Conservation (phyloP, 2,113 vertebrate species). For the Dasyornis broadbenti region DNA sequence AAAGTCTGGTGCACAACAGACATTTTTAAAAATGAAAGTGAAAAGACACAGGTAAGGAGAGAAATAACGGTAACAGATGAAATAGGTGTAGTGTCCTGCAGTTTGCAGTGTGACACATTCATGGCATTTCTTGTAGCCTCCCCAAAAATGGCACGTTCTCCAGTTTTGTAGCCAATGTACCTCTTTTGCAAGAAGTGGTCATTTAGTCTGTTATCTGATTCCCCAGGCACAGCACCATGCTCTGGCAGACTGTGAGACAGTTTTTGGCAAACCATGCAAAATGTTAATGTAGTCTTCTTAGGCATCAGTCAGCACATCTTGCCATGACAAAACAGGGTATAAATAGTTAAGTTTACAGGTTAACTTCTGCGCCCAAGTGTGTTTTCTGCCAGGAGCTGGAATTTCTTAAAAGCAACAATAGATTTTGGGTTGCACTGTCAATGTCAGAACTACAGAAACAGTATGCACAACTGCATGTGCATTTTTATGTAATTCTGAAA, state of each 20-base stretch:
- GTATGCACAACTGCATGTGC: not conserved
- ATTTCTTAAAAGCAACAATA: not conserved
- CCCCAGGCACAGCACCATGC: not conserved
- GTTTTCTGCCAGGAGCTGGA: not conserved
- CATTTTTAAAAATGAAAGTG: not conserved
- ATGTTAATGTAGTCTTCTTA: not conserved
- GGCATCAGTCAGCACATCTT: not conserved
- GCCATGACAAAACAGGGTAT: not conserved
- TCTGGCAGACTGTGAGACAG: not conserved
- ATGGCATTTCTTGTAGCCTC: not conserved
- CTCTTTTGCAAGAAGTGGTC: not conserved
- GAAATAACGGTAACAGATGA: not conserved
- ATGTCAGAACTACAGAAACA: not conserved
- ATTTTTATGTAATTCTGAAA: not conserved
- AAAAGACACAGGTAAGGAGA: not conserved
- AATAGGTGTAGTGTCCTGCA: not conserved
- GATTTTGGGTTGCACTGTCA: not conserved
- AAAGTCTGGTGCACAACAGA: not conserved
- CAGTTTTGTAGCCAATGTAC: not conserved
- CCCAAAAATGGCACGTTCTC: not conserved
- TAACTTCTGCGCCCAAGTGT: not conserved
- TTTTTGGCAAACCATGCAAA: not conserved
- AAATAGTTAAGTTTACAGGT: not conserved
- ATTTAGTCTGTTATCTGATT: not conserved
- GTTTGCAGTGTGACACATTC: rapidly evolving